A percentile compares a stretch with the other conserved stretches of the same genome.
Conservation (phyloP, 2,113 vertebrate genomes). For the Hippocampus guttulatus region DNA sequence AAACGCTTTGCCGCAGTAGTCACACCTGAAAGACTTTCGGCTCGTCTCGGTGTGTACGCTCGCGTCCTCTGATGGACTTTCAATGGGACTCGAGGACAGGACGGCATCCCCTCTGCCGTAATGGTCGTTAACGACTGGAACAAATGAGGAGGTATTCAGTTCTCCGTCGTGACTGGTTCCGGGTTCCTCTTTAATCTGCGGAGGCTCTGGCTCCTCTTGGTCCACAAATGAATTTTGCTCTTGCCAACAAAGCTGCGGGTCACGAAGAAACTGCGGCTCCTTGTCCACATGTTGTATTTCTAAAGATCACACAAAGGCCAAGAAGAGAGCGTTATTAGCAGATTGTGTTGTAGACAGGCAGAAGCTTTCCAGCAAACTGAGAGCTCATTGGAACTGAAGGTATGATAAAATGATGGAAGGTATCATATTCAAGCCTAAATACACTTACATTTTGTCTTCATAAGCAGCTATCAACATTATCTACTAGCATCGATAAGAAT, state of each 20-base stretch:
- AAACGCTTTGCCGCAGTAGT: background rate
- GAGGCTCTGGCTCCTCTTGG: background rate
- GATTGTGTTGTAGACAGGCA: too few species aligned
- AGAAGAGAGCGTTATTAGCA: background rate
- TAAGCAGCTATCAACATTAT: too few species aligned
- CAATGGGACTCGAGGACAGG: background rate
- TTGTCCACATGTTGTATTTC: background rate
- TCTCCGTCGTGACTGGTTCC: background rate
- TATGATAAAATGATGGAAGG: background rate
- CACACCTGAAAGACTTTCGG: background rate
- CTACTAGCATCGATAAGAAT: too few species aligned
- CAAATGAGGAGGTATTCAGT: background rate
- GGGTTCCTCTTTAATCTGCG: constrained; percentile 7
- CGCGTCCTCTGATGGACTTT: background rate
- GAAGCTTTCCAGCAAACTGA: too few species aligned
- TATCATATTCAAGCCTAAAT: background rate
- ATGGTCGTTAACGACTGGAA: background rate
- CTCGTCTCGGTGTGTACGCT: background rate
- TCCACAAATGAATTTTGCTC: background rate
- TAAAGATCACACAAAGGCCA: background rate
- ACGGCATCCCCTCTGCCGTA: background rate
- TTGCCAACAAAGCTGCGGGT: background rate
- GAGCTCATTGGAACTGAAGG: too few species aligned
- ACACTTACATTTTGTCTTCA: background rate
- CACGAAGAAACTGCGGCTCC: too few species aligned